phyloP scores from a whole-genome alignment of 2,797 vertebrate species.

The Hozukius guyotensis region DNA sequence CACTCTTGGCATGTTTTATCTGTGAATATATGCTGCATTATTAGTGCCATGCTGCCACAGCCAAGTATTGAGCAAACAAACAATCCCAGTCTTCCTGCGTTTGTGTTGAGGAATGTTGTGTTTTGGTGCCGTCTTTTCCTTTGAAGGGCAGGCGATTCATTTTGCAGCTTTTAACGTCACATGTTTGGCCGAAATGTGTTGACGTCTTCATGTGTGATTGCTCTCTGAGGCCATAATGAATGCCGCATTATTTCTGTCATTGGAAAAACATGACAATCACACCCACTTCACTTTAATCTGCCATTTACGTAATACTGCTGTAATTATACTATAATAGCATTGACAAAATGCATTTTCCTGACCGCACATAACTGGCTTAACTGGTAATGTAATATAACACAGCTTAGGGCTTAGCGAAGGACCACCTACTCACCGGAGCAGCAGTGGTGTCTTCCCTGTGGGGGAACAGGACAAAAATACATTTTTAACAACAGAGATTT shows the following conservation, averaged over 20 bases:
- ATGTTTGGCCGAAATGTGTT: neutral
- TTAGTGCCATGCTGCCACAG: constrained; percentile 27
- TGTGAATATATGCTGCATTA: constrained; percentile 1
- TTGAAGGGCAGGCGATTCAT: neutral
- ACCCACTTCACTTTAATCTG: constrained; percentile 1
- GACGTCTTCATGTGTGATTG: neutral
- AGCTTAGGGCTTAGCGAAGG: constrained; percentile 9
- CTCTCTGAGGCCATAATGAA: neutral
- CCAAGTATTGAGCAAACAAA: constrained; percentile 23
- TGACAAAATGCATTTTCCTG: constrained; percentile 35
- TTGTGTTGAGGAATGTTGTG: constrained; percentile 78
- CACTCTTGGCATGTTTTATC: constrained; percentile 8
- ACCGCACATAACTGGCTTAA: constrained; percentile 20
- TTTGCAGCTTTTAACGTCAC: constrained; percentile 23
- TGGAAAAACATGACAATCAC: constrained; percentile 1
- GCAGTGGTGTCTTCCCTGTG: constrained; percentile 23
- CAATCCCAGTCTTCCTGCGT: constrained; percentile 73
- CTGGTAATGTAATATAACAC: constrained; percentile 34
- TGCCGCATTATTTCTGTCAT: neutral
- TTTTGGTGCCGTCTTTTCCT: constrained; percentile 28
- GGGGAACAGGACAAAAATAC: constrained; percentile 18
- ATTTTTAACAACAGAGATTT: constrained; percentile 23
- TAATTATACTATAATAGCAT: constrained; percentile 5
- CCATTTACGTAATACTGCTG: neutral
- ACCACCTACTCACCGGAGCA: constrained; percentile 54